These are phyloP conservation scores for Empidonax traillii DNA, from an alignment of 2,113 vertebrate species.

Conservation along the genomic window DNA sequence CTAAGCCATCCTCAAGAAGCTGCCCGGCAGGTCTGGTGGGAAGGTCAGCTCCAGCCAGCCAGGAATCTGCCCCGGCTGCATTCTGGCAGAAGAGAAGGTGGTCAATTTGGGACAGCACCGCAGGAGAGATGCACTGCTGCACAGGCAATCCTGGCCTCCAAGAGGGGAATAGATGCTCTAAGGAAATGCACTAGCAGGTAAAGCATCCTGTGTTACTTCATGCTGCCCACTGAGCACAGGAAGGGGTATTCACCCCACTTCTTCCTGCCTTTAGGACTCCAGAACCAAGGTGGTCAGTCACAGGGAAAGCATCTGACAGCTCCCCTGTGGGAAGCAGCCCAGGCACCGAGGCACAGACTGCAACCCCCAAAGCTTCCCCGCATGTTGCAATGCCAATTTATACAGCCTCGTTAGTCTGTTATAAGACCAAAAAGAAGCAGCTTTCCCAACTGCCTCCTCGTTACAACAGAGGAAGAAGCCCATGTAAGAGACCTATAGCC, in stretches of 20 bases:
- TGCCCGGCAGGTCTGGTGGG: constrained; percentile 20
- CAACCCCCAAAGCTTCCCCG: neutral
- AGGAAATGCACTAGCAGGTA: neutral
- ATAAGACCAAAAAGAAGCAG: neutral
- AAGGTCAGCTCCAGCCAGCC: constrained; percentile 13
- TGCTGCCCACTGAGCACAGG: neutral
- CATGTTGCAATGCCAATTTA: neutral
- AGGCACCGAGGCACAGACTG: neutral
- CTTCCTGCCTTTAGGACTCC: neutral
- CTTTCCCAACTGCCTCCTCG: neutral
- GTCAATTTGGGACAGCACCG: neutral
- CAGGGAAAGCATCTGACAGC: neutral
- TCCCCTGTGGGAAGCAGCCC: neutral
- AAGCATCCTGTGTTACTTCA: neutral
- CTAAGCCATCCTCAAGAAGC: neutral
- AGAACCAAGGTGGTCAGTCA: neutral
- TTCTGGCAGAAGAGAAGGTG: constrained; percentile 10
- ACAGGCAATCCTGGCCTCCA: neutral
- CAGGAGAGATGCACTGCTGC: neutral
- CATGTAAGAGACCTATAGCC: neutral
- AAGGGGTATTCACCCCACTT: neutral
- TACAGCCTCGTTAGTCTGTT: neutral
- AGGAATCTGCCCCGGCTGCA: constrained; percentile 41
- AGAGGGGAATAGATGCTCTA: neutral
- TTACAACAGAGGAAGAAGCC: neutral